Base-by-base conservation (phyloP, 35 echinoderm and acorn worm species). In the Strongylocentrotus purpuratus region DNA sequence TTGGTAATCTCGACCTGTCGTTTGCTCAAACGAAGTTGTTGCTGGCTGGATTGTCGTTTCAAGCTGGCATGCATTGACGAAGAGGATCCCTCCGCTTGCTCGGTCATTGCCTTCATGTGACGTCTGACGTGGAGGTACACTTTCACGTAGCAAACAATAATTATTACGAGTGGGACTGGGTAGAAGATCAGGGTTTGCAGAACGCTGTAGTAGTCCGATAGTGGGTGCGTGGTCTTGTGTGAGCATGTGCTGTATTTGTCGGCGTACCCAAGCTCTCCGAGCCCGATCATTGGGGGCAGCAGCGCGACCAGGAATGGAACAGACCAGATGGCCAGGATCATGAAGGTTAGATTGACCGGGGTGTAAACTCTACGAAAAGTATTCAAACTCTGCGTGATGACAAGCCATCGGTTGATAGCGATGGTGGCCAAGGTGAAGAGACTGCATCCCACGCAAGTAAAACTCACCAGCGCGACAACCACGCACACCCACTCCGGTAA, bases 1-100 rank as follows among this genome's bases (percentile, higher is more conserved):
- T 98, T 98, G 41, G 97, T 98, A 59, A 98, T 98, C 45, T 98
- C 96, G 25, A 98, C 59, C 85, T 98, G 97, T 86, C 95, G 93
- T 85, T 85, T 95, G 94, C 86, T 96, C 70, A 95, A 52, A 32
- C 94, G 91, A 47, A 61, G 20, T 48, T 95, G 85, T 59, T 93
- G 58, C 22, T 55, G 90, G 31, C 91, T 93, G 46, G 91, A 93
- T 58, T 93, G 91, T 50, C 91, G 91, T 33, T 93, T 93, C 22
- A 93, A 46, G 28, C 91, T 93, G n/a, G 91, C 91, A 25, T 88
- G 86, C 33, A 95, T 93, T 31, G 96, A 97, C 14, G 96, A 52
- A 33, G 94, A 94, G 11, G 96, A 97, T 9, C 90, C 87, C 33
- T 97, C 95, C 4, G 94, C 58, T 41, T 97, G 95, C 85, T 95